Base-by-base conservation (phyloP, 2,888 invertebrate species). In the Nephrotoma flavescens region DNA sequence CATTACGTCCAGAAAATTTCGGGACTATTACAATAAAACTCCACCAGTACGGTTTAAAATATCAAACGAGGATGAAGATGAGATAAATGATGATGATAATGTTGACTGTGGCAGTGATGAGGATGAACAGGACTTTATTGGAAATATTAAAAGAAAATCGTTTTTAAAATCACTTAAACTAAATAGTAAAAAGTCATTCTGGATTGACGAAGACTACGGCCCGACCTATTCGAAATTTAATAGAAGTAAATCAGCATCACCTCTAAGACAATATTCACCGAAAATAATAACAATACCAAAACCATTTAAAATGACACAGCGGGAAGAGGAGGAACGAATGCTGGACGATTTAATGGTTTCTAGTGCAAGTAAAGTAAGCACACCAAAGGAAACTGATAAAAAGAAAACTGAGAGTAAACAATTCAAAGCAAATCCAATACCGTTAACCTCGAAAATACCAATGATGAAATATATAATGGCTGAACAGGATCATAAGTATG, bases 401-500 rank as follows among this genome's bases (percentile, higher is more conserved):
- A 88, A 91, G 6, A 92, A 93, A 87, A 92, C 93, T 89, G 93
- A 92, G 89, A 91, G 91, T 85, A 94, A 86, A 86, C 86, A 57
- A 45, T 86, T 95, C 88, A 92, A 92, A 89, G 94, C 94, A 1
- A 93, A 93, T 89, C 94, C 95, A 2, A 93, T 95, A 87, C 95
- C 95, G 0, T 93, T 95, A 57, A 94, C 95, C 88, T 95, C 95
- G 0, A 93, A 94, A 89, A 94, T 96, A 87, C 95, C 95, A 0
- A 92, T 95, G 15, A 95, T 95, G 89, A 94, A 95, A 89, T 95
- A 95, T 92, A 94, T 96, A 88, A 92, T 95, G 89, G 94, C 94
- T 88, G 95, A 95, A 88, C 95, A 95, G 90, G 95, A 95, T 89
- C 93, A 94, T 92, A 94, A 95, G 95, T 95, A 84, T 45, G 47